These are phyloP conservation scores for Choloepus didactylus DNA, from an alignment of 2,797 vertebrate genomes.

Conservation along the genomic window DNA sequence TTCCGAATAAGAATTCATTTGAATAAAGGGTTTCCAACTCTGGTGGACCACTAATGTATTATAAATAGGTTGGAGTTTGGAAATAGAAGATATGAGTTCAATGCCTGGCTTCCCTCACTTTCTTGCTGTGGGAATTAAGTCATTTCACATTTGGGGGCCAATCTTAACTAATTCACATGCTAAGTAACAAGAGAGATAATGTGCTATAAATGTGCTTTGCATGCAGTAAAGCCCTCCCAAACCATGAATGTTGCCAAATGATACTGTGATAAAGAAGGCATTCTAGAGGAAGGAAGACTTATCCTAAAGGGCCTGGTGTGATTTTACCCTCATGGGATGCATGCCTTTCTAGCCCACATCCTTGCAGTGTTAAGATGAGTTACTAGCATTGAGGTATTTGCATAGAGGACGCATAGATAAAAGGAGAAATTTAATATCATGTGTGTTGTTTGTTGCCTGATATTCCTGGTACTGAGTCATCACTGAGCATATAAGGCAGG, in stretches of 20 bases:
- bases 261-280: background rate
- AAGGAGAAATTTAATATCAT: background rate
- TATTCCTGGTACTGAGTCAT: background rate
- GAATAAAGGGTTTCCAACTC: background rate
- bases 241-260: background rate
- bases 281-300: background rate
- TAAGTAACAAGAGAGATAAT: background rate
- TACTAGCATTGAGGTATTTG: background rate
- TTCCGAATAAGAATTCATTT: background rate
- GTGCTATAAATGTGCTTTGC: background rate
- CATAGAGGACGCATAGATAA: background rate
- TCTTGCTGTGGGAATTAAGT: background rate
- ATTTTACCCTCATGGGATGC: background rate
- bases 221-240: background rate
- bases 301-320: background rate
- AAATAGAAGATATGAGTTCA: background rate
- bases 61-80: background rate
- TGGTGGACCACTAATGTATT: background rate
- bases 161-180: background rate
- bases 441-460: background rate
- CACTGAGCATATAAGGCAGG: background rate
- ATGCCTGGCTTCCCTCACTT: background rate
- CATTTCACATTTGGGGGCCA: background rate
- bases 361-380: background rate
- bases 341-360: background rate